Evolutionary conservation across 2,888 invertebrate genomes (phyloP), one percentile per base, ranked within the genome.

Genomic region (Chrysodeixis includens): DNA sequence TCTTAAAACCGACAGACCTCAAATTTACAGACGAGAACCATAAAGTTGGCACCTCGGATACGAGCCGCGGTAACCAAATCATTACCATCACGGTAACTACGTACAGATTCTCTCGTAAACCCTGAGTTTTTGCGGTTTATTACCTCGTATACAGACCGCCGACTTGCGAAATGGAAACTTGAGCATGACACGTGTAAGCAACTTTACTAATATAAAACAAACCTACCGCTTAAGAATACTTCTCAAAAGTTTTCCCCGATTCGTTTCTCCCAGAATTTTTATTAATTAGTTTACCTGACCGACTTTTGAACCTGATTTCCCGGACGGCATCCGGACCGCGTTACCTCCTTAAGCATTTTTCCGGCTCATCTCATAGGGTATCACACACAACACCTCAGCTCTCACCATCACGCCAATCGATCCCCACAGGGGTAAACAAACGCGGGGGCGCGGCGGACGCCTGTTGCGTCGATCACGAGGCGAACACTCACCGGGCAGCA

Each of bases 401-500:
- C 87, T 85, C 86, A 88, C 83, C 87, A 89, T 81, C 81, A 80
- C 80, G 81, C 84, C 83, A 84, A 86, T 86, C 85, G 87, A 86
- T 87, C 85, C 83, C 83, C 79, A 76, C 73, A 79, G 85, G 83
- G 86, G 85, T 91, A 90, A 91, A 90, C 90, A 91, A 90, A 85
- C 86, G 86, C 85, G 87, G 83, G 88, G 89, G 88, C 90, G 91
- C 88, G 90, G 85, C 86, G 85, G 85, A 85, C 88, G 92, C 93
- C 93, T 92, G 93, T 93, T 93, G 93, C 93, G 87, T 88, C 79
- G 74, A 69, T 62, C 79, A 72, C 78, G 80, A 79, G 68, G 77
- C 75, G 65, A 64, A 68, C 87, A 93, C 94, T 94, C 93, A 94
- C 94, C 94, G 91, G 94, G 93, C 86, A 94, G 89, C 85, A 94